A percentile compares a stretch with the other conserved stretches of the same genome.
Conservation (phyloP, 2,888 invertebrate species). For the Caenorhabditis doughertyi region DNA sequence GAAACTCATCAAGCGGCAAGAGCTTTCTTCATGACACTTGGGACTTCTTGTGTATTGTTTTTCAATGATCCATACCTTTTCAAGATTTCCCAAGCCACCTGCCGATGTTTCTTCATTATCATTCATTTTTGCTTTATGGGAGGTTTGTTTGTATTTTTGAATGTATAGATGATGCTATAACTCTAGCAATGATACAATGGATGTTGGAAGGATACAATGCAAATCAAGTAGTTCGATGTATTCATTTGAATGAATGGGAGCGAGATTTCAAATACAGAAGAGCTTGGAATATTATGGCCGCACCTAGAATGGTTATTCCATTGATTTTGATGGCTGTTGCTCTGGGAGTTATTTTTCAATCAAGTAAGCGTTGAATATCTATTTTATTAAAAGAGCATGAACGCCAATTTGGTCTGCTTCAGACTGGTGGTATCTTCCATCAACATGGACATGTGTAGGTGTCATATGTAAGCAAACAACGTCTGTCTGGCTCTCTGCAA, state of each 20-base stretch:
- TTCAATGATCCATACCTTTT: constrained; percentile 59
- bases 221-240: constrained; percentile 63
- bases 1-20: constrained; percentile 59
- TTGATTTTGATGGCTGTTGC: constrained; percentile 22
- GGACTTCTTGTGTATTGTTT: constrained; percentile 42
- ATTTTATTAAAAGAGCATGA: background rate
- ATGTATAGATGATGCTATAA: background rate
- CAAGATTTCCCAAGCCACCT: constrained; percentile 47
- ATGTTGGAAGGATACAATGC: constrained; percentile 61
- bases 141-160: constrained; percentile 7
- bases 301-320: constrained; percentile 39
- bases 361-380: background rate
- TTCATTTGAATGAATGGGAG: constrained; percentile 61
- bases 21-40: constrained; percentile 47
- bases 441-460: constrained; percentile 61
- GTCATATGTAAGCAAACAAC: constrained; percentile 57
- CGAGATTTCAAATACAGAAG: constrained; percentile 35
- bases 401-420: background rate
- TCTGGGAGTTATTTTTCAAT: constrained; percentile 35
- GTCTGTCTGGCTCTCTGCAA: constrained; percentile 47
- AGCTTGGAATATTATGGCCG: constrained; percentile 37
- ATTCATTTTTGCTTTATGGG: constrained; percentile 58
- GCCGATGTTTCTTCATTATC: constrained; percentile 49
- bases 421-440: constrained; percentile 58
- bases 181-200: constrained; percentile 61